Conservation (phyloP, 2,888 invertebrate species). For the Drosophila falleni region DNA sequence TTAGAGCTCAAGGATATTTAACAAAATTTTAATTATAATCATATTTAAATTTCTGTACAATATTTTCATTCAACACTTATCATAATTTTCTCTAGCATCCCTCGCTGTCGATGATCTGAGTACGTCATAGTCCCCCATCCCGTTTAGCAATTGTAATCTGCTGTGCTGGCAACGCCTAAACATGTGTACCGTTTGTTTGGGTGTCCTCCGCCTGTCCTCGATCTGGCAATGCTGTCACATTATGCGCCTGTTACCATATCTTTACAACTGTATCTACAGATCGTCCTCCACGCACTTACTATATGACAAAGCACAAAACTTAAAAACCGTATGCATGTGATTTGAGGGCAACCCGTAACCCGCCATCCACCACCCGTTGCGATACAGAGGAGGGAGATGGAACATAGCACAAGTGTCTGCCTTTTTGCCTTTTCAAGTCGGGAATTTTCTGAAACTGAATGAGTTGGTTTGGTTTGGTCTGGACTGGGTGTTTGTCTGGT, state of each 20-base stretch:
- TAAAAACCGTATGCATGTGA: constrained; percentile 80
- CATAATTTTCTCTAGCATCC: constrained; percentile 12
- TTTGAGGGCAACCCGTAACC: constrained; percentile 54
- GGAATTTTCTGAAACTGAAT: constrained; percentile 6
- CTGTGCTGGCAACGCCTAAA: constrained; percentile 63
- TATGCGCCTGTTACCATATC: constrained; percentile 77
- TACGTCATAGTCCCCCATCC: constrained; percentile 29
- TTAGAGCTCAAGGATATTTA: too few species aligned
- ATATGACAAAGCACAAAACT: constrained; percentile 81
- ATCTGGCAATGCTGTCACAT: constrained; percentile 70
- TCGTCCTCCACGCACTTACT: constrained; percentile 72
- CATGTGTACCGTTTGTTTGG: constrained; percentile 67
- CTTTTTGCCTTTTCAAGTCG: neutral
- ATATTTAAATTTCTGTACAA: too few species aligned
- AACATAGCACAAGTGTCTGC: constrained; percentile 27
- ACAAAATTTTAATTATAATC: too few species aligned
- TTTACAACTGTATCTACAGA: constrained; percentile 80
- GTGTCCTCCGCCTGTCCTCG: constrained; percentile 1
- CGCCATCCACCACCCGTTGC: constrained; percentile 10
- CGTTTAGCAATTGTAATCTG: constrained; percentile 41
- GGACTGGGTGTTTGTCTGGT: constrained; percentile 21
- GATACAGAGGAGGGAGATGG: constrained; percentile 4
- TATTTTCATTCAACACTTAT: too few species aligned
- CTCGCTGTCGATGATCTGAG: constrained; percentile 23
- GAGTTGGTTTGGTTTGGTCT: constrained; percentile 19